Conservation (phyloP, 2,797 vertebrate genomes). For the Pangasius sanitwongsei region DNA sequence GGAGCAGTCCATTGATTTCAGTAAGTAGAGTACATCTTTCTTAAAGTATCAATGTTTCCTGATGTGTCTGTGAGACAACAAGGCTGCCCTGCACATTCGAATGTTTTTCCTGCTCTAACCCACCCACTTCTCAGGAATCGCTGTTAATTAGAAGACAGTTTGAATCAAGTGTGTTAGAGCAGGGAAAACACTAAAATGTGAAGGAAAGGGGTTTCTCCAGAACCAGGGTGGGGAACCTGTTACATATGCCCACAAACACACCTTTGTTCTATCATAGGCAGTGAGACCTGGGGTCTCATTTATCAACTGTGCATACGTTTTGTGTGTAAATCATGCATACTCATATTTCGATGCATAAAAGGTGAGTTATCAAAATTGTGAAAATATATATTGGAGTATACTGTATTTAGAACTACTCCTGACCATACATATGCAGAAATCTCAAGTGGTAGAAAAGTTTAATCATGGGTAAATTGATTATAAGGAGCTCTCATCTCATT, state of each 20-base stretch:
- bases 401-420: not conserved
- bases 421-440: not conserved
- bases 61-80: not conserved
- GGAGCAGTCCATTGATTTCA: conserved; percentile 37
- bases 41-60: not conserved
- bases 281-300: not conserved
- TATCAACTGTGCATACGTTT: not conserved
- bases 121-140: not conserved
- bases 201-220: not conserved
- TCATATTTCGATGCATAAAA: not conserved
- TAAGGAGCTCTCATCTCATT: not conserved
- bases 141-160: not conserved
- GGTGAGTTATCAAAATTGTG: not conserved
- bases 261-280: not conserved
- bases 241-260: not conserved
- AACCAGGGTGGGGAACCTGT: not conserved
- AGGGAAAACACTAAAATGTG: not conserved
- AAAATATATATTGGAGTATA: not conserved
- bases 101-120: not conserved
- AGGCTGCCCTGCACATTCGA: not conserved
- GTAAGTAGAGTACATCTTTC: conserved; percentile 16
- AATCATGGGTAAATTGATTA: not conserved
- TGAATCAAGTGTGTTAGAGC: not conserved
- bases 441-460: not conserved
- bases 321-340: not conserved